phyloP scores from a whole-genome alignment of 2,888 invertebrate species.

The Drosophila falleni region DNA sequence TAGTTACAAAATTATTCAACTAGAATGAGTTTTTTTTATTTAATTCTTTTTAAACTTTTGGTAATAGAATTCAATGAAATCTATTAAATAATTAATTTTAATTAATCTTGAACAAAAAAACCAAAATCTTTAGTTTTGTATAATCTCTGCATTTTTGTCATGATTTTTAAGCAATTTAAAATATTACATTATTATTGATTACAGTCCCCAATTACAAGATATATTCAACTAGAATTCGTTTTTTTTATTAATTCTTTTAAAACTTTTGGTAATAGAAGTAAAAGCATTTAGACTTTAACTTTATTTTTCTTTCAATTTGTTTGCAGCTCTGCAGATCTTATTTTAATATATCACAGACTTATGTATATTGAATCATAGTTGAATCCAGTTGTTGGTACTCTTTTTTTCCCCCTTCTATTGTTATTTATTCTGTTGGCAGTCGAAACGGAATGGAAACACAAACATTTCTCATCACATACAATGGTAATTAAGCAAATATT shows the following conservation, averaged over 20 bases:
- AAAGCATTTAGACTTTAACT: neutral
- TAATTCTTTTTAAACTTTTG: neutral
- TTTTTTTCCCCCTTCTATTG: neutral
- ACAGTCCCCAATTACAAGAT: no score
- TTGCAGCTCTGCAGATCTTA: neutral
- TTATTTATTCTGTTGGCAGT: slow-evolving; percentile 1
- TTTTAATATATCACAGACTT: neutral
- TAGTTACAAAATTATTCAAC: no score
- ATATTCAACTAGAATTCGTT: neutral
- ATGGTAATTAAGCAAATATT: slow-evolving; percentile 22
- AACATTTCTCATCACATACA: slow-evolving; percentile 13
- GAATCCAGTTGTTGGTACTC: slow-evolving; percentile 4
- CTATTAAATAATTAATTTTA: no score
- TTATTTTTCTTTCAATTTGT: neutral
- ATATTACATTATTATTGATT: no score
- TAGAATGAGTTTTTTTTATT: neutral
- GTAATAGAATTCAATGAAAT: no score
- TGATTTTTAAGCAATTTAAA: no score
- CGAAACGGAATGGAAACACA: slow-evolving; percentile 6
- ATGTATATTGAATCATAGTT: neutral
- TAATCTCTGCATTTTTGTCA: no score
- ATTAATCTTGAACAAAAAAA: no score
- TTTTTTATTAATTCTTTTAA: neutral
- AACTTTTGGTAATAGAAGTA: neutral
- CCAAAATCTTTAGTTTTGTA: no score